Base-by-base conservation (phyloP, 2,888 invertebrate genomes). In the Cheilosia variabilis region DNA sequence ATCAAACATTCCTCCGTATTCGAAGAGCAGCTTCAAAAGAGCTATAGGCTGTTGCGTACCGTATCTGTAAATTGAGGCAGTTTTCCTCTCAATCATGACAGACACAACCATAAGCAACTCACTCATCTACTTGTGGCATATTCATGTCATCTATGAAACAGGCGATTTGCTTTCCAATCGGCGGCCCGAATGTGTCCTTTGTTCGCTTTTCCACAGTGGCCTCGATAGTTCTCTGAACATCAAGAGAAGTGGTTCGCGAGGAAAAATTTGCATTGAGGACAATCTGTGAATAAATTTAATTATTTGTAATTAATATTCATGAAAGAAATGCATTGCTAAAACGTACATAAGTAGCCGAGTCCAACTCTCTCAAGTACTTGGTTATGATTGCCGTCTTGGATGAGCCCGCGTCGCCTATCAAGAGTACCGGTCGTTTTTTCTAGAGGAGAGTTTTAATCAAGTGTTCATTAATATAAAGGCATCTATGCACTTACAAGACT, bases 41-140 rank as follows among this genome's bases (percentile, higher is more conserved):
- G 98, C 98, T 88, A 98, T 97, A 0, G 98, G 98, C 90, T 98
- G 98, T 90, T 98, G 98, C 0, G 98, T 98, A 0, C 98, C 98
- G 90, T 98, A 98, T 0, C 92, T 93, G 15, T 15, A 66, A 68
- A 17, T 10, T 22, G 34, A 52, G 34, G 7, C 4, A 53, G 19
- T 19, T 19, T 9, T 10, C 7, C 27, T 27, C 27, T 27, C 27
- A 7, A 27, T 27, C 27, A 27, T 27, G 1, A 0, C 27, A 6
- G 27, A 27, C 7, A 50, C 24, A 41, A 50, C n/a, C 43, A 53
- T 31, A 7, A 6, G 47, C 10, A 10, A n/a, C 90, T 90, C 88
- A 92, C 91, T 91, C 90, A 89, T 92, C 92, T 57, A 96, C 95
- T 92, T 95, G 94, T 41, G 98, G 98, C 98, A 98, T 98, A 90